These are phyloP conservation scores for Drosophila ochracea DNA, from an alignment of 2,888 invertebrate genomes.

Conservation along the genomic window DNA sequence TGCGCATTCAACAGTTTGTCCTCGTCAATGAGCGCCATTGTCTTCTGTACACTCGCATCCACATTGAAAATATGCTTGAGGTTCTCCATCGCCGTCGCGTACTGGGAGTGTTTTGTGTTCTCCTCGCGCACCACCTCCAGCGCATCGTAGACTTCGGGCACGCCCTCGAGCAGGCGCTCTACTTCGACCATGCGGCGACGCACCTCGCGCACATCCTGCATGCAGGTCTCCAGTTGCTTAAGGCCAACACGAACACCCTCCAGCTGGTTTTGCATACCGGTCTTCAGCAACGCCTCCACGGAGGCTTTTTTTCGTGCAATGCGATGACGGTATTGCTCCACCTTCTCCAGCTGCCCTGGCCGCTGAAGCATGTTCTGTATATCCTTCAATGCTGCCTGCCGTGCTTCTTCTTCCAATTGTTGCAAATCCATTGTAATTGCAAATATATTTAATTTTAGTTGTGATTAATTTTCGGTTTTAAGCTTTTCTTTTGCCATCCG, in stretches of 20 bases:
- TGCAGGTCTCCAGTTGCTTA: constrained; percentile 93
- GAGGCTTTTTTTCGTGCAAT: constrained; percentile 84
- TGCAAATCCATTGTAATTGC: constrained; percentile 86
- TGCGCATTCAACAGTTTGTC: constrained; percentile 98
- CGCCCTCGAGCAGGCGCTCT: constrained; percentile 90
- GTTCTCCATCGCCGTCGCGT: constrained; percentile 99
- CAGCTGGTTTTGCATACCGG: constrained; percentile 99
- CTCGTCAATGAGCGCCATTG: constrained; percentile 96
- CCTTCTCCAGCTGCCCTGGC: constrained; percentile 97
- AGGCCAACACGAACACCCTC: constrained; percentile 98
- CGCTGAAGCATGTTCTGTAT: constrained; percentile 97
- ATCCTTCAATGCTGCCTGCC: constrained; percentile 91
- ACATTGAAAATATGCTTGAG: constrained; percentile 99
- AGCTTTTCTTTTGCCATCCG: neutral
- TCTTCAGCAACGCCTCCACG: constrained; percentile 89
- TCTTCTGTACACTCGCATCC: constrained; percentile 97
- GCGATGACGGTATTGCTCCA: constrained; percentile 85
- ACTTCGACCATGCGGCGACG: constrained; percentile 91
- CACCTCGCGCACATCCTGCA: constrained; percentile 93
- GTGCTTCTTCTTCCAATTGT: constrained; percentile 92
- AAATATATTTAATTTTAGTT: neutral
- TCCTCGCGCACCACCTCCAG: constrained; percentile 95
- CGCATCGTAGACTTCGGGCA: constrained; percentile 92
- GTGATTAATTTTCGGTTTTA: neutral
- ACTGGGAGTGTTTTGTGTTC: constrained; percentile 97